Base-by-base conservation (phyloP, 2,113 vertebrate species). In the Thomomys bottae region DNA sequence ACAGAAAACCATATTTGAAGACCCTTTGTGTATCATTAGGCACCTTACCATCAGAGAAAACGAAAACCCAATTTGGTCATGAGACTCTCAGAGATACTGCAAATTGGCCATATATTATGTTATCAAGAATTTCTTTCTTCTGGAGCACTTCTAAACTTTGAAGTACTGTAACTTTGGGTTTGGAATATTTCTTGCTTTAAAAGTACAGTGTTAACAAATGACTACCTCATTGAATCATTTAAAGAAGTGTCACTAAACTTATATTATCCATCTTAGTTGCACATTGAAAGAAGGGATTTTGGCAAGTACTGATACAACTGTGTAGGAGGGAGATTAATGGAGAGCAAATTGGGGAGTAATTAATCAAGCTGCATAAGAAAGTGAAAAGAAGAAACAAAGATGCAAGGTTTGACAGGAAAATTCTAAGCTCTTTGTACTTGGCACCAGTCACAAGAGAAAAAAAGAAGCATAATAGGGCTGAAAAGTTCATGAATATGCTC, bases 401-500 rank as follows among this genome's bases (percentile, higher is more conserved):
- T 95, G 70, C 84, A 87, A 82, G 93, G 78, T 94, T 92, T 96
- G 88, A 96, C 95, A 97, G 94, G 88, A 94, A 95, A 97, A 97
- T 86, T 90, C 94, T 94, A 96, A 96, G 95, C 78, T 96, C 84
- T 91, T 97, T 96, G 76, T 92, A 85, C 94, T 96, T 97, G 87
- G 85, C 95, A 97, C 86, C 89, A 95, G 63, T 94, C 94, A 96
- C 49, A 45, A 96, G 96, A 97, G 92, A 79, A 93, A 86, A 84
- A 76, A 77, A 68, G 79, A 93, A 36, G 36, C 70, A 97, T 94
- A 93, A 97, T 94, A 95, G 96, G 90, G 70, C 96, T 96, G 96
- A 97, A 97, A 97, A 97, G 96, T 97, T 98, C 96, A 96, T 95
- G 94, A 97, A 97, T 97, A 95, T 97, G 91, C 89, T 97, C 93